Evolutionary conservation across 2,888 invertebrate genomes (phyloP), one percentile per base, ranked within the genome.

Genomic region (Invenusta paracnida): DNA sequence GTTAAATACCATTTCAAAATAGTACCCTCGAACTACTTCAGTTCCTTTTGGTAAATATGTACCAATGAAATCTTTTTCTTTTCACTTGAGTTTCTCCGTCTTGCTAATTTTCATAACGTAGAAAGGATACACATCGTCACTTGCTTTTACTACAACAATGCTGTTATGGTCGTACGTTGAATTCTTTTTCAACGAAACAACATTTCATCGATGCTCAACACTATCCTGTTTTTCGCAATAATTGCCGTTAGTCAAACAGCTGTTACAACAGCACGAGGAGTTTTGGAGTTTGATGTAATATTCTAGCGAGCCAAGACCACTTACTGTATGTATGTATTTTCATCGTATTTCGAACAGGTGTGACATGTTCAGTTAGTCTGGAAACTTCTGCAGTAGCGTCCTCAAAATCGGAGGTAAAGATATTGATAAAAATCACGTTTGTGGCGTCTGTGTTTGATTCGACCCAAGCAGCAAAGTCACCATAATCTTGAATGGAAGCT

Each of bases 401-500:
- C 27, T 82, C 28, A 82, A 82, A 30, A 28, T 82, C 83, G 2
- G 5, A n/a, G 13, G 25, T 29, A 5, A 23, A 28, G 29, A 82
- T 82, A 82, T 30, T 28, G 23, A 82, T n/a, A 82, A 82, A 30
- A 30, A 29, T 82, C 30, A 82, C 29, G 2, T 82, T 82, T 82
- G 83, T 27, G 2, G 27, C 13, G 11, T 82, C 28, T 82, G 25
- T n/a, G 29, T 28, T 27, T 27, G 29, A 23, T n/a, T 82, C 29
- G 5, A 29, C 83, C 83, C 83, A 82, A 28, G 83, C 83, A 5
- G 30, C 30, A 30, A 28, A 82, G 5, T 28, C 27, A 29, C 29
- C 31, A 29, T n/a, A 25, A 82, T 82, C 83, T 29, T 82, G 83
- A 82, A 82, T 82, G 29, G 30, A n/a, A 82, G 30, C 30, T 29